phyloP scores from a whole-genome alignment of 2,113 vertebrate genomes.

The Dasypus novemcinctus region DNA sequence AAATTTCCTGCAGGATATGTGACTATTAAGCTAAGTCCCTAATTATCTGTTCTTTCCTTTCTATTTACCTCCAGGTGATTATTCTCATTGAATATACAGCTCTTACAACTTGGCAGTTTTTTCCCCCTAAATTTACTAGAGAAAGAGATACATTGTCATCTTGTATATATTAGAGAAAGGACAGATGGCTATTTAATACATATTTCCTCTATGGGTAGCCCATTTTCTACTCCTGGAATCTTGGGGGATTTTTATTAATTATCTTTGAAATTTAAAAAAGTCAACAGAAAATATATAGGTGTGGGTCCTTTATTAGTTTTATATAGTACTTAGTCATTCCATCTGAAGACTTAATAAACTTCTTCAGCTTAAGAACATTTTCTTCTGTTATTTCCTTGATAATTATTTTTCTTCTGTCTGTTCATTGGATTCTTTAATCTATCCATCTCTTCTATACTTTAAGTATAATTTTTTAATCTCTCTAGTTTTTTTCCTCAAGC shows the following conservation, averaged over 20 bases:
- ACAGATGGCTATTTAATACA: neutral
- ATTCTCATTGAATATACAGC: conserved; percentile 27
- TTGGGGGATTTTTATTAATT: neutral
- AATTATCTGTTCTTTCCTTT: neutral
- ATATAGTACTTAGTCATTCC: neutral
- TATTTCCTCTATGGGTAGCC: neutral
- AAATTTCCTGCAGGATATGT: neutral
- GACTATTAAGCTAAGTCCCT: neutral
- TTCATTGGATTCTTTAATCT: neutral
- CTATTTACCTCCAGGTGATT: neutral
- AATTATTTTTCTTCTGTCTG: neutral
- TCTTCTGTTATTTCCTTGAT: neutral
- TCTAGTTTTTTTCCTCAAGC: neutral
- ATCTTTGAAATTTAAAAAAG: neutral
- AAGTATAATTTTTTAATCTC: neutral
- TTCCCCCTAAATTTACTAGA: neutral
- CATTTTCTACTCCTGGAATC: neutral
- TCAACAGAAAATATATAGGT: neutral
- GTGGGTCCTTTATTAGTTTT: neutral
- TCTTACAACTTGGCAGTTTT: neutral
- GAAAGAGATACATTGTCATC: neutral
- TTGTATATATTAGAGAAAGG: neutral
- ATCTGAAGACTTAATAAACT: neutral
- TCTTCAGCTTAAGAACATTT: neutral
- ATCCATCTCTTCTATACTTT: neutral